A percentile compares a stretch with the other conserved stretches of the same genome.
Conservation (phyloP, 1,140 invertebrate species). For the Panagrolaimus sp. region DNA sequence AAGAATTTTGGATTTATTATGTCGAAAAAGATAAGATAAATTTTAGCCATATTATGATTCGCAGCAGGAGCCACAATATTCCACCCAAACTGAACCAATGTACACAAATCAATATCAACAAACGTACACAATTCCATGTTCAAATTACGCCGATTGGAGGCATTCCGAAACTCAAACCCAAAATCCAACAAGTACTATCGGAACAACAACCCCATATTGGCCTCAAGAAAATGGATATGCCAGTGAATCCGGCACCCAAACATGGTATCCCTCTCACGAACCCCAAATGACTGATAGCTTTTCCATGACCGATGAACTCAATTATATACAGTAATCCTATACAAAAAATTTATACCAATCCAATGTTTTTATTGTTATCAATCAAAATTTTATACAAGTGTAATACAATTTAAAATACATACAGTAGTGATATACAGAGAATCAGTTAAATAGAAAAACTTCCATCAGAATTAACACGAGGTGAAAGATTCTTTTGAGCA, state of each 20-base stretch:
- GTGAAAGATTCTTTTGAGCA: no score
- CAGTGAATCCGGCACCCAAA: background rate
- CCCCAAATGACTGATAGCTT: background rate
- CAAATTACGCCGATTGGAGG: background rate
- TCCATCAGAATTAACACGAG: no score
- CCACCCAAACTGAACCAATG: background rate
- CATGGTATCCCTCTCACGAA: background rate
- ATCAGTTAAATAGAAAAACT: no score
- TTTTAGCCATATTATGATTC: background rate
- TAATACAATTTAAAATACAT: no score
- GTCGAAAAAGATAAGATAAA: background rate
- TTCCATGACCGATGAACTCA: background rate
- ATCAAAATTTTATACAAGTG: no score
- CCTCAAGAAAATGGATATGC: background rate
- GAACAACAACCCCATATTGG: background rate
- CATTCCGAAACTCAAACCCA: conserved; percentile 5
- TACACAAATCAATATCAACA: conserved; percentile 1
- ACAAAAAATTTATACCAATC: no score
- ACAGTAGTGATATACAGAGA: no score
- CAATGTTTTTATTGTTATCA: no score
- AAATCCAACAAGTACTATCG: background rate
- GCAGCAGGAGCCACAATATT: background rate
- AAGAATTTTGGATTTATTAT: background rate
- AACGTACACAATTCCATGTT: background rate
- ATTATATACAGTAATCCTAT: no score